Percentiles rank a stretch among this genome's conserved stretches.
phyloP scores from a whole-genome alignment of 2,113 vertebrate species.

The Cavia aperea region DNA sequence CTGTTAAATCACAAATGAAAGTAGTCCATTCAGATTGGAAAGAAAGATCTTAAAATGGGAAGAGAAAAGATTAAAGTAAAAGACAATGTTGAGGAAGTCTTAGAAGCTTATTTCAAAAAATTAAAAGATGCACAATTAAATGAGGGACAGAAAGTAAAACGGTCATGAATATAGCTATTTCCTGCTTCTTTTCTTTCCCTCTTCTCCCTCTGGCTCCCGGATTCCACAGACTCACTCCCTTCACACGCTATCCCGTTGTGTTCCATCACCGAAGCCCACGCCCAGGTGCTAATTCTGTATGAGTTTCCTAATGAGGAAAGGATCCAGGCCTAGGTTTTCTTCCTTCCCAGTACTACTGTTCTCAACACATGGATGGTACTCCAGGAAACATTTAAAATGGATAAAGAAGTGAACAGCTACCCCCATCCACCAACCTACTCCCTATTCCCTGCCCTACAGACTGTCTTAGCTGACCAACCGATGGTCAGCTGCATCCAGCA shows the following conservation, averaged over 20 bases:
- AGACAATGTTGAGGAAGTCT: not conserved
- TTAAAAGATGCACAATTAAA: not conserved
- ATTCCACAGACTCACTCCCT: rapidly evolving
- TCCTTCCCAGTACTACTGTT: not conserved
- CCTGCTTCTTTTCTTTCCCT: not conserved
- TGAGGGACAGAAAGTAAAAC: not conserved
- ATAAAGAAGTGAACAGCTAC: not conserved
- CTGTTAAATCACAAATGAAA: not conserved
- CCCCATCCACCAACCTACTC: not conserved
- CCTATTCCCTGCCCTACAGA: not conserved
- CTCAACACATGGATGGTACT: not conserved
- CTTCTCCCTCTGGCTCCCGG: not conserved
- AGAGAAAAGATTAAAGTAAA: not conserved
- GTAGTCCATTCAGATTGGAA: not conserved
- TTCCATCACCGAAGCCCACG: not conserved
- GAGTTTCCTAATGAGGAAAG: not conserved
- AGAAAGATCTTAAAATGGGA: not conserved
- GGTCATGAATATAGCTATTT: not conserved
- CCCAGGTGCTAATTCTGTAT: not conserved
- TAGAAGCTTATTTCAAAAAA: not conserved
- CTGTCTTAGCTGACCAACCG: not conserved
- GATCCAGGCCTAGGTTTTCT: not conserved
- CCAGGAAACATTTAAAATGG: not conserved
- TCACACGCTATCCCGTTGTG: no score
- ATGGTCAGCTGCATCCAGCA: not conserved